Evolutionary conservation across 2,113 vertebrate genomes (phyloP).

Genomic region (Carollia perspicillata): DNA sequence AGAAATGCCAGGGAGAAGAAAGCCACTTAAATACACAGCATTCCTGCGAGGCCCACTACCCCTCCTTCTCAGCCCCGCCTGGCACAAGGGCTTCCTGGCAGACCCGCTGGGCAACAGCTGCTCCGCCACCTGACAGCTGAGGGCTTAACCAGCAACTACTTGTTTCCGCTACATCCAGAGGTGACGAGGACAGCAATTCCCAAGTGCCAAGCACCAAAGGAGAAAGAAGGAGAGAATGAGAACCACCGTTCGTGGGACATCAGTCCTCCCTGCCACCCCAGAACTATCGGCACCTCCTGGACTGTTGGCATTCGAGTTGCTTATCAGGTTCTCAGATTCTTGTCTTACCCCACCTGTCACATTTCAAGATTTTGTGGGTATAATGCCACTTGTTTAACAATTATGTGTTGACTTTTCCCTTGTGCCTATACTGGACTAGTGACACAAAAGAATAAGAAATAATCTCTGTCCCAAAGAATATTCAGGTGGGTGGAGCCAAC

Average conservation of each 20-base stretch:
- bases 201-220: background rate
- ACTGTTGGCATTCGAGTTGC: background rate
- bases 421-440: background rate
- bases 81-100: background rate
- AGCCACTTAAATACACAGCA: background rate
- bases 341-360: background rate
- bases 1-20: background rate
- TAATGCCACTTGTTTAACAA: background rate
- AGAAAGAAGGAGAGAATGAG: background rate
- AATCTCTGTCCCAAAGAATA: background rate
- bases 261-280: background rate
- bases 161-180: background rate
- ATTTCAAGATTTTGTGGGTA: background rate
- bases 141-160: background rate
- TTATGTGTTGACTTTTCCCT: background rate
- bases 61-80: background rate
- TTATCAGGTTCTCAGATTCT: background rate
- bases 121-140: slow-evolving; percentile 26
- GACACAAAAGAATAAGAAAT: background rate
- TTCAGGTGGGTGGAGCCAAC: background rate
- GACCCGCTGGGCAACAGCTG: slow-evolving; percentile 18
- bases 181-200: background rate
- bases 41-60: background rate
- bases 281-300: accelerated
- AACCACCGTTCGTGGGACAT: accelerated